Conservation (phyloP, 2,113 vertebrate species). For the Cranoglanis bouderius region DNA sequence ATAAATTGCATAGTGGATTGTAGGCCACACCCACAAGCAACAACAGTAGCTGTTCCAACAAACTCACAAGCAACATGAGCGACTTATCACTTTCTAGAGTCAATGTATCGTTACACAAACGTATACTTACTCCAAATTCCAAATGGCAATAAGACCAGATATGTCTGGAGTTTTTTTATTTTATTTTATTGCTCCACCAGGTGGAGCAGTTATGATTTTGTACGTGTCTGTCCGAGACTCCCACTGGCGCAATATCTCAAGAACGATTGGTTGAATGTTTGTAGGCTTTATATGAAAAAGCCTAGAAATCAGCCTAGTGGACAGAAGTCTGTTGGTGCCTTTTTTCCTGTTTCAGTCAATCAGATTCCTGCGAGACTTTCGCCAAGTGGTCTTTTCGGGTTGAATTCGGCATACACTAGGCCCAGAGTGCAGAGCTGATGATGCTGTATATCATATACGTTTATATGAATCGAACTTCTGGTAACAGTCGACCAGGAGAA, state of each 20-base stretch:
- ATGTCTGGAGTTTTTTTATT: too few species aligned
- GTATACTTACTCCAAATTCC: not conserved
- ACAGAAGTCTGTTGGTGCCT: too few species aligned
- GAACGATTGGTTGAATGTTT: too few species aligned
- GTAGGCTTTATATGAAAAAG: too few species aligned
- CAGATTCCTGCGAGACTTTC: not conserved
- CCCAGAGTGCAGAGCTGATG: too few species aligned
- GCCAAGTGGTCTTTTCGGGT: not conserved
- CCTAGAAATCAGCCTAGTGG: too few species aligned
- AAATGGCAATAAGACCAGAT: not conserved
- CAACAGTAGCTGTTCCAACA: not conserved
- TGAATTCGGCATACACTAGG: too few species aligned
- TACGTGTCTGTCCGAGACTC: not conserved
- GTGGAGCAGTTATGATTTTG: not conserved
- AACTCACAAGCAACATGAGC: not conserved
- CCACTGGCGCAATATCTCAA: not conserved
- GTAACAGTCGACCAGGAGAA: not conserved
- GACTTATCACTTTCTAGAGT: too few species aligned
- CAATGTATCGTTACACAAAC: not conserved
- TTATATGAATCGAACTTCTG: not conserved
- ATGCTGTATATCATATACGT: not conserved
- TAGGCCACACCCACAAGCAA: not conserved
- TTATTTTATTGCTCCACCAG: too few species aligned
- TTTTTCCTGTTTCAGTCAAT: not conserved
- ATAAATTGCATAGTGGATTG: too few species aligned